Base-by-base conservation (phyloP, 2,888 invertebrate species). In the Agonopterix arenella region DNA sequence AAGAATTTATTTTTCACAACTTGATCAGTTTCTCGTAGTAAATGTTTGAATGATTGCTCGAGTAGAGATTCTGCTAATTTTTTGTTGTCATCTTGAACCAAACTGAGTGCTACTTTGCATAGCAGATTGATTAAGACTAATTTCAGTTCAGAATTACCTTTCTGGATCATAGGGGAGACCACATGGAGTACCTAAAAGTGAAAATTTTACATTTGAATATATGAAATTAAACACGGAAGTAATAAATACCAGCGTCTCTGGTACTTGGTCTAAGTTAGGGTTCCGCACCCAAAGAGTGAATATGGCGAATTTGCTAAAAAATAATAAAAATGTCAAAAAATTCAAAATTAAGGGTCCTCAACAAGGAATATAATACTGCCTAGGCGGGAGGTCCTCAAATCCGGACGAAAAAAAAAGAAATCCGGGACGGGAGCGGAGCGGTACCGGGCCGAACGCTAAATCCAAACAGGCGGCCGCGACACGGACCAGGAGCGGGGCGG, bases 121-220 rank as follows among this genome's bases (percentile, higher is more conserved):
- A 81, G 57, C 40, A 74, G 56, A 49, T 73, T 64, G 9, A 74
- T 68, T 28, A 80, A 48, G 8, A 74, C 49, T 48, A 76, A 52
- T 52, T 74, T 73, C 16, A 77, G 54, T 62, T 81, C 81, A 4
- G 56, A 61, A 53, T 73, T 74, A n/a, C 68, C 66, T n/a, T 63
- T 60, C 49, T 64, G 55, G 41, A 74, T 54, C 36, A 82, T 64
- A 45, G 58, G 65, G 11, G 69, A 66, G 28, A 80, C 66, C 1
- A 70, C 61, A 51, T 80, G 76, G 10, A 81, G 63, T 37, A 84
- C 65, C 86, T 88, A 59, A 46, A 47, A 47, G 11, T n/a, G 16
- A 41, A 11, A n/a, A 18, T 41, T n/a, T 18, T 13, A 13, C 28
- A 47, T 9, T 18, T 28, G 7, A 38, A 10, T 3, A 4, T 2